Conservation (phyloP, 2,888 invertebrate genomes). For the Pegoplata infirma region DNA sequence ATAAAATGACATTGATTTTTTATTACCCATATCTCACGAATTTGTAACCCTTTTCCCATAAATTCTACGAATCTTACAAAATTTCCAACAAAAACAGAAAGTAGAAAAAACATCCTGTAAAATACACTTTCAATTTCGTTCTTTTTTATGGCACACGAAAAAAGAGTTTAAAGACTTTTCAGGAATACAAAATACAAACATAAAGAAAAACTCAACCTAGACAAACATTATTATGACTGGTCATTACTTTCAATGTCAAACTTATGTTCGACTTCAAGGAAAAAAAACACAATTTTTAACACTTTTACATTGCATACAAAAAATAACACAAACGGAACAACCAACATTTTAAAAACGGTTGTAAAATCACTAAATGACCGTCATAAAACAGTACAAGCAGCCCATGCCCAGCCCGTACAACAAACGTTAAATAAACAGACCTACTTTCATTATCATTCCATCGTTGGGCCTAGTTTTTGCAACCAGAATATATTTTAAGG, state of each 20-base stretch:
- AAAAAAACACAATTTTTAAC: conserved; percentile 3
- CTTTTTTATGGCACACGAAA: conserved; percentile 38
- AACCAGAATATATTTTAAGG: background rate
- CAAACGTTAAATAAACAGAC: conserved; percentile 13
- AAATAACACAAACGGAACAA: background rate
- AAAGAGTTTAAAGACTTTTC: conserved; percentile 39
- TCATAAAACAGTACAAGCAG: conserved; percentile 44
- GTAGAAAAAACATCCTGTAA: conserved; percentile 11
- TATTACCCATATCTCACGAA: conserved; percentile 2
- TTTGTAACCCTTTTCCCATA: conserved; percentile 38
- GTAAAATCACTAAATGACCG: conserved; percentile 39
- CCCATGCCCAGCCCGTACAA: background rate
- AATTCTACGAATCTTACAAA: conserved; percentile 1
- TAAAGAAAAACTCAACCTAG: conserved; percentile 3
- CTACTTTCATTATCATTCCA: conserved; percentile 28
- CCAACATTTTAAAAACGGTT: conserved; percentile 25
- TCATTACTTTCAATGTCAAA: conserved; percentile 57
- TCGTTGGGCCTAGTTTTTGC: conserved; percentile 5
- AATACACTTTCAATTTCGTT: conserved; percentile 54
- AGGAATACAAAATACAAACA: background rate
- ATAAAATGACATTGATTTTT: conserved; percentile 38
- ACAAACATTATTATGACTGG: conserved; percentile 27
- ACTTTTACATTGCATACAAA: conserved; percentile 1
- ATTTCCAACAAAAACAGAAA: background rate
- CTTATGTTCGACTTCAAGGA: background rate